Conservation (phyloP, 2,888 invertebrate genomes). For the Cheiracanthium punctorium region DNA sequence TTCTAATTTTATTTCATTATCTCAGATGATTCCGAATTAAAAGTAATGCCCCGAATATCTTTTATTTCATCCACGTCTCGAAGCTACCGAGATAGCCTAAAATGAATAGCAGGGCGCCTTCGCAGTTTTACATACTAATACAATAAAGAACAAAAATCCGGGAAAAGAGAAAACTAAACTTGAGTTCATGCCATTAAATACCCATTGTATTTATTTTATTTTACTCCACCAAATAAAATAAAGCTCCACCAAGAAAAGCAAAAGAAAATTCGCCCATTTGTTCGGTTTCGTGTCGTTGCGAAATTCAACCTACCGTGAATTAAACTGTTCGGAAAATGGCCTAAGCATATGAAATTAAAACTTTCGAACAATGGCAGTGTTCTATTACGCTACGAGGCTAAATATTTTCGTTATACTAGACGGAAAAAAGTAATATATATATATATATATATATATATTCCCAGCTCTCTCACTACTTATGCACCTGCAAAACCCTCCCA, state of each 20-base stretch:
- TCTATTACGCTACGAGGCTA: neutral
- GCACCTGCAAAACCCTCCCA: conserved; percentile 60
- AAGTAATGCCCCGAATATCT: neutral
- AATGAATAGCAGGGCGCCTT: neutral
- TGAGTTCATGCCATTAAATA: neutral
- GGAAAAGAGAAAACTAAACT: neutral
- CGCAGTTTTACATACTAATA: neutral
- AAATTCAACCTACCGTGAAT: neutral
- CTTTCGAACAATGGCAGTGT: neutral
- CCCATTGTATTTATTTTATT: neutral
- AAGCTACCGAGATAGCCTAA: neutral
- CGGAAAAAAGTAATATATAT: neutral
- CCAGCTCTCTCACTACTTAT: neutral
- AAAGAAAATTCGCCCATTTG: neutral
- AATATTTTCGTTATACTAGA: neutral
- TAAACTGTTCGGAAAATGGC: neutral
- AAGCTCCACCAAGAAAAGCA: neutral
- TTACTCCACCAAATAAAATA: neutral
- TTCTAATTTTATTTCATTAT: neutral
- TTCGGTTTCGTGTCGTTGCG: neutral
- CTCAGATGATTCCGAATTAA: neutral
- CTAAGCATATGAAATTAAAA: neutral
- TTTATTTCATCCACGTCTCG: neutral
- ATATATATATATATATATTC: neutral
- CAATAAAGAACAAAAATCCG: neutral